Conservation (phyloP, 2,797 vertebrate species). For the Pangasius djambal region DNA sequence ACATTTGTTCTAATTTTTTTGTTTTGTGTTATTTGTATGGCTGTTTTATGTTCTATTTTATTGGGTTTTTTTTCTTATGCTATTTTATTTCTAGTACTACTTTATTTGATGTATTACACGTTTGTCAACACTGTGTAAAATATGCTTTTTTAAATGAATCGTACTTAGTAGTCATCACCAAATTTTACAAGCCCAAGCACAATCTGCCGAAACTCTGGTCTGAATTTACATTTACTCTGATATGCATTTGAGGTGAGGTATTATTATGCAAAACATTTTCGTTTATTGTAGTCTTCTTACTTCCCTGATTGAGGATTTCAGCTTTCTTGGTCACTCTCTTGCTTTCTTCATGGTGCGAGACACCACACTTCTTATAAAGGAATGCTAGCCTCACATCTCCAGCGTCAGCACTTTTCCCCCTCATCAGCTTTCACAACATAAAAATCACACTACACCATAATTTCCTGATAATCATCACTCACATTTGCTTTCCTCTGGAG, state of each 20-base stretch:
- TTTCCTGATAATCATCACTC: conserved; percentile 65
- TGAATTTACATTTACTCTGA: not conserved
- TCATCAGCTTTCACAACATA: conserved; percentile 15
- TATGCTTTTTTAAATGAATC: not conserved
- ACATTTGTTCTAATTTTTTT: not conserved
- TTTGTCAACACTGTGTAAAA: not conserved
- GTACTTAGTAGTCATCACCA: too few species aligned
- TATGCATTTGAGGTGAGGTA: not conserved
- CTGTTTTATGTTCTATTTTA: not conserved
- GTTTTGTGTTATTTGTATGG: not conserved
- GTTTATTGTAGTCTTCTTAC: not conserved
- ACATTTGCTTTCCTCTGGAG: conserved; percentile 40
- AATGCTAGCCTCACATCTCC: conserved; percentile 21
- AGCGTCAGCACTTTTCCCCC: conserved; percentile 6
- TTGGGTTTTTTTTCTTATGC: not conserved
- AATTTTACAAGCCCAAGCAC: not conserved
- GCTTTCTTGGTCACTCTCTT: not conserved
- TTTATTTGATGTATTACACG: not conserved
- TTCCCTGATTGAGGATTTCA: not conserved
- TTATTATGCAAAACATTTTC: not conserved
- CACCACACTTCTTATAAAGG: conserved; percentile 16
- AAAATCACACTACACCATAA: conserved; percentile 26
- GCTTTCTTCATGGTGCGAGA: not conserved
- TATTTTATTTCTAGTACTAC: not conserved
- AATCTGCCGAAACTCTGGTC: not conserved